Conservation (phyloP, 1,140 invertebrate genomes). For the Heliconius nattereri region DNA sequence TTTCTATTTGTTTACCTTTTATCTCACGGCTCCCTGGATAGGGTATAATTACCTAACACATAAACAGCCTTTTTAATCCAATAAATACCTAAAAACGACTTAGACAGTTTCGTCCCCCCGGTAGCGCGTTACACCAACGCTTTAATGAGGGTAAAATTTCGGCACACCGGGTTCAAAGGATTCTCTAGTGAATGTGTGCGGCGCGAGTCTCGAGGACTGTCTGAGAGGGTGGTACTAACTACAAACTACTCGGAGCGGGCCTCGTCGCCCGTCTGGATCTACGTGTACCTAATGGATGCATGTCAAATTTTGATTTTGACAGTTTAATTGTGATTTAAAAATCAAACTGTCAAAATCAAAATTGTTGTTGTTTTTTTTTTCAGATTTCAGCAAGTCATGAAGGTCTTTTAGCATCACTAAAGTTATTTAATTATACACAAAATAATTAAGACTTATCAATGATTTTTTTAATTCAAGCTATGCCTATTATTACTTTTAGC, state of each 20-base stretch:
- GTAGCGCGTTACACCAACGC: not conserved
- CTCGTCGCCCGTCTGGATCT: not conserved
- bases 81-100: not conserved
- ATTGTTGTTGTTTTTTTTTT: not conserved
- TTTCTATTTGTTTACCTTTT: no score
- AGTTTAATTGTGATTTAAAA: not conserved
- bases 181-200: constrained; percentile 16
- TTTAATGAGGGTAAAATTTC: constrained; percentile 25
- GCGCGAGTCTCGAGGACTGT: constrained; percentile 23
- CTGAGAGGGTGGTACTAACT: constrained; percentile 17
- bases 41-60: not conserved
- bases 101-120: not conserved
- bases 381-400: not conserved
- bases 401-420: no score
- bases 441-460: no score
- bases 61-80: not conserved
- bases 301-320: not conserved
- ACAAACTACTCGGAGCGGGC: no score
- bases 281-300: not conserved
- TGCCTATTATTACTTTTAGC: no score
- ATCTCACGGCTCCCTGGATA: no score
- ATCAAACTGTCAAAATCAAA: no score
- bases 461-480: no score
- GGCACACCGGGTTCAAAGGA: constrained; percentile 18
- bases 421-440: no score